These are phyloP conservation scores for Acleris literana DNA, from an alignment of 2,888 invertebrate genomes.

Conservation along the genomic window DNA sequence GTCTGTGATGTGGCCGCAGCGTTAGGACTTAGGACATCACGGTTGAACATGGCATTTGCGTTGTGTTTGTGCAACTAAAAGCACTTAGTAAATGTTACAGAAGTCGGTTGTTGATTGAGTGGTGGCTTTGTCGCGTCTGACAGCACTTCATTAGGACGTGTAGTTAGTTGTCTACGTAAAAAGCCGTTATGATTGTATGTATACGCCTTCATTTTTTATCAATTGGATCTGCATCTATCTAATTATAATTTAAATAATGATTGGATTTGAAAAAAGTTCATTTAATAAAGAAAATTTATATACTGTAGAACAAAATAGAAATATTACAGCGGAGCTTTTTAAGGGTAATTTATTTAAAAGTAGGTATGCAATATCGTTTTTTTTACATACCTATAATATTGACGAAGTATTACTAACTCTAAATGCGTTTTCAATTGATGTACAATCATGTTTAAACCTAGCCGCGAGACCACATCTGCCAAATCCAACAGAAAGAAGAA, in stretches of 20 bases:
- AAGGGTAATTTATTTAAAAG: background rate
- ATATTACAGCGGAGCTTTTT: background rate
- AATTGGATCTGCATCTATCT: no score
- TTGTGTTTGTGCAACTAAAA: conserved; percentile 34
- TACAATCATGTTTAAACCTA: conserved; percentile 15
- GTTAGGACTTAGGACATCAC: background rate
- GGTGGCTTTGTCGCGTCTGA: conserved; percentile 29
- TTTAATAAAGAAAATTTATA: no score
- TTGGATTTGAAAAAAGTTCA: no score
- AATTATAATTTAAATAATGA: no score
- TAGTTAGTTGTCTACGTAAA: conserved; percentile 26
- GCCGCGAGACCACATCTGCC: conserved; percentile 14
- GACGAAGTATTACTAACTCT: background rate
- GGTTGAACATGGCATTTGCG: conserved; percentile 17
- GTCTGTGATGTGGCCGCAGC: no score
- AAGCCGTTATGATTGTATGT: conserved; percentile 6
- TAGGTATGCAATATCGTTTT: no score
- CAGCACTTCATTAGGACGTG: conserved; percentile 24
- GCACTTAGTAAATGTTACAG: conserved; percentile 36
- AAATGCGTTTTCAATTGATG: background rate
- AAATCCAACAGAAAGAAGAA: conserved; percentile 28
- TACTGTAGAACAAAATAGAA: background rate
- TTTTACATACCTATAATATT: no score
- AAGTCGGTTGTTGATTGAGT: conserved; percentile 29
- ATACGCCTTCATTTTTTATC: no score